Evolutionary conservation across 2,797 vertebrate species (phyloP).

Genomic region (Dermochelys coriacea): DNA sequence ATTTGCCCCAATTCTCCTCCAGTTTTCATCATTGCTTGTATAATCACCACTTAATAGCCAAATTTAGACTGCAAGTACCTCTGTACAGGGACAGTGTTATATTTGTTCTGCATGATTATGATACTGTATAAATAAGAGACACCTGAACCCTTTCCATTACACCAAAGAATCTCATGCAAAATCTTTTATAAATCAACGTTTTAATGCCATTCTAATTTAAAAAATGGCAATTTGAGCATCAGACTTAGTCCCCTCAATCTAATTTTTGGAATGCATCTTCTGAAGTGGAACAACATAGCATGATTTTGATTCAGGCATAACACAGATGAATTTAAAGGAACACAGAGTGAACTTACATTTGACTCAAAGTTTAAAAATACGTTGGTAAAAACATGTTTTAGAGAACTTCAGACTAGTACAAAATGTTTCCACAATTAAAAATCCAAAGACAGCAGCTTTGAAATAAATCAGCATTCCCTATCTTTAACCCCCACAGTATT

Average conservation of each 20-base stretch:
- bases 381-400: background rate
- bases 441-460: background rate
- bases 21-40: background rate
- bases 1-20: background rate
- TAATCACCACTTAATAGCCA: background rate
- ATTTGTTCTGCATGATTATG: background rate
- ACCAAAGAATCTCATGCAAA: background rate
- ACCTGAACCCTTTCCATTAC: background rate
- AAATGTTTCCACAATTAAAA: background rate
- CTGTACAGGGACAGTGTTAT: background rate
- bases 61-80: background rate
- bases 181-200: background rate
- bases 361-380: background rate
- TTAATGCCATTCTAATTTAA: background rate
- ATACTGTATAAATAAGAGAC: background rate
- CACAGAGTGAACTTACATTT: background rate
- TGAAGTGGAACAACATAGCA: background rate
- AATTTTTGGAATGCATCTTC: background rate
- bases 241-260: background rate
- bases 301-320: background rate
- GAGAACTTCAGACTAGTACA: background rate
- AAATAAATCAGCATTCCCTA: background rate
- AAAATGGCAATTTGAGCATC: background rate
- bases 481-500: background rate
- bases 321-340: background rate